Percentiles rank a stretch among this genome's conserved stretches.
Conservation (phyloP, 2,113 vertebrate genomes). For the Rhodinocichla rosea region DNA sequence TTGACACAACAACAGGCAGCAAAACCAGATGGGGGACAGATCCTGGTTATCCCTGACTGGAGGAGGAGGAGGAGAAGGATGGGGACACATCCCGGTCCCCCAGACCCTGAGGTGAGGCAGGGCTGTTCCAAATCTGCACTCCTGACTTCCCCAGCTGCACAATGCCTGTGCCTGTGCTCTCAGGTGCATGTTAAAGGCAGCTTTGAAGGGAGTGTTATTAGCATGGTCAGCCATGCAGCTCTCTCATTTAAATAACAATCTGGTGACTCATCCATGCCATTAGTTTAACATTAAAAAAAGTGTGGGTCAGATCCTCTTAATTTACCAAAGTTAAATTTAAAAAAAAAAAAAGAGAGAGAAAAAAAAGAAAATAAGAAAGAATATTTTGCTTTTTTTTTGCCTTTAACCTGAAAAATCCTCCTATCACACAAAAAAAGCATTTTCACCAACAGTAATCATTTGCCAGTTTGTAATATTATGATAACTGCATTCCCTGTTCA, state of each 20-base stretch:
- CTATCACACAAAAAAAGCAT: neutral
- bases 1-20: neutral
- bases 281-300: neutral
- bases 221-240: conserved; percentile 18
- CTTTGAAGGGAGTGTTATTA: neutral
- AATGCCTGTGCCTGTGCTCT: neutral
- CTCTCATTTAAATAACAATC: conserved; percentile 44
- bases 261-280: conserved; percentile 23
- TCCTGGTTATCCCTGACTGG: neutral
- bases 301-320: neutral
- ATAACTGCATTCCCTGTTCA: neutral
- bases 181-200: neutral
- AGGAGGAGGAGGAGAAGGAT: neutral
- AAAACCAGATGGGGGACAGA: neutral
- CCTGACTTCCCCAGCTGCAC: neutral
- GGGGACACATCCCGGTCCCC: neutral
- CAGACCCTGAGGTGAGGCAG: neutral
- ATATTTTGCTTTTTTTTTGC: neutral
- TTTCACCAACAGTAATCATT: neutral
- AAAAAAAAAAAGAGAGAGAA: rapidly evolving
- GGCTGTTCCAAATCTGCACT: neutral
- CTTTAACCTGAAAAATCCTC: neutral
- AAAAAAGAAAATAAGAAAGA: rapidly evolving
- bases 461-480: neutral
- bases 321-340: neutral